These are phyloP conservation scores for Nasonia giraulti DNA, from an alignment of 1,140 invertebrate genomes.

Conservation along the genomic window DNA sequence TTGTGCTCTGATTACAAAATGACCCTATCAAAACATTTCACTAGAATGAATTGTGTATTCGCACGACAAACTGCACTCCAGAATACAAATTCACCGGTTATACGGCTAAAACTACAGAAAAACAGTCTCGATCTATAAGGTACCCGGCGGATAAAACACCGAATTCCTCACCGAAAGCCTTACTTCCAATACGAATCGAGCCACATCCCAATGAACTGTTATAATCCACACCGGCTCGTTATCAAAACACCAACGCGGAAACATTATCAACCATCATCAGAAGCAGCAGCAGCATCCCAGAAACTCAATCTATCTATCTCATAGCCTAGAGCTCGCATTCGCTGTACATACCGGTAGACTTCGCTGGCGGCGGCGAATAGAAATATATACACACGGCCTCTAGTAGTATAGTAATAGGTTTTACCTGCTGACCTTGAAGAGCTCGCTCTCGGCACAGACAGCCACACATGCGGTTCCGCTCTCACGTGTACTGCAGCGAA, in stretches of 20 bases:
- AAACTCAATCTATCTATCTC: too few relatives aligned
- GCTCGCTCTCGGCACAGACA: background rate
- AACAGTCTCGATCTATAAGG: too few relatives aligned
- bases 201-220: slow-evolving; percentile 16
- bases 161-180: too few relatives aligned
- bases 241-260: slow-evolving; percentile 12
- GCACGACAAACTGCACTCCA: too few relatives aligned
- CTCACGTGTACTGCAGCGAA: background rate
- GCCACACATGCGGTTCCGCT: background rate
- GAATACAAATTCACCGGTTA: too few relatives aligned
- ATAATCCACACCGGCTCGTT: slow-evolving; percentile 8
- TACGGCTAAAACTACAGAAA: too few relatives aligned
- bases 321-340: background rate
- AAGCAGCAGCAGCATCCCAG: too few relatives aligned
- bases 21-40: too few relatives aligned
- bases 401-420: background rate
- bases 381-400: background rate
- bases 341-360: background rate
- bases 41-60: too few relatives aligned
- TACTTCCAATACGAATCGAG: too few relatives aligned
- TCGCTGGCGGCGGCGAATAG: background rate
- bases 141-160: too few relatives aligned
- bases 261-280: background rate
- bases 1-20: too few relatives aligned
- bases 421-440: slow-evolving; percentile 24